Base-by-base conservation (phyloP, 2,113 vertebrate genomes). In the Boleophthalmus pectinirostris region DNA sequence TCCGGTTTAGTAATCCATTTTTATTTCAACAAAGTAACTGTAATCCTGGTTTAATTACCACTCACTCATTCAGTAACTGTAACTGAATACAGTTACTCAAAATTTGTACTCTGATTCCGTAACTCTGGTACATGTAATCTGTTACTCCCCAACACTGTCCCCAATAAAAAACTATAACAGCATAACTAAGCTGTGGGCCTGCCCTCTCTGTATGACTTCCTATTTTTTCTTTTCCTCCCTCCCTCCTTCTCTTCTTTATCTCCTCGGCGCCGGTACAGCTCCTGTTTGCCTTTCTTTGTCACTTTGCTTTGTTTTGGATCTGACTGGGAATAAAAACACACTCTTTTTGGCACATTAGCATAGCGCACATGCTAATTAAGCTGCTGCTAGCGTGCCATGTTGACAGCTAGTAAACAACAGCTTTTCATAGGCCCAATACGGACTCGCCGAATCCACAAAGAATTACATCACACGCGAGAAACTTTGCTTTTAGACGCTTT, bases 311-410 rank as follows among this genome's bases (percentile, higher is more conserved):
- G 65, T 83, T 85, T 16, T 46, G 53, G 69, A 61, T 83, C 72
- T 35, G 74, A 72, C 61, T 49, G 70, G 68, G 69, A 79, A 75
- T 82, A 57, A 71, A 72, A 73, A 75, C 73, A 61, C 79, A 80
- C 67, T 64, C 77, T 18, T 51, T 18, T 16, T 63, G 80, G 73
- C 77, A 74, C 70, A 63, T 82, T 77, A 73, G 78, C 75, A 69
- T 49, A 69, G 77, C 82, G 65, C 61, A 66, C 65, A 86, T 82
- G 80, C 82, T 86, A 82, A 87, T 90, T 73, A 77, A 70, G 68
- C 82, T 74, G 74, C 80, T 65, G 57, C 18, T 68, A 64, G 82
- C 74, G 79, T 71, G 86, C 46, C 29, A 56, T 47, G 81, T 72
- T 74, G 75, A 84, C 83, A 77, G 70, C 67, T 45, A 77, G 72